Conservation (phyloP, 1,140 invertebrate species). For the Drosophila guanche region DNA sequence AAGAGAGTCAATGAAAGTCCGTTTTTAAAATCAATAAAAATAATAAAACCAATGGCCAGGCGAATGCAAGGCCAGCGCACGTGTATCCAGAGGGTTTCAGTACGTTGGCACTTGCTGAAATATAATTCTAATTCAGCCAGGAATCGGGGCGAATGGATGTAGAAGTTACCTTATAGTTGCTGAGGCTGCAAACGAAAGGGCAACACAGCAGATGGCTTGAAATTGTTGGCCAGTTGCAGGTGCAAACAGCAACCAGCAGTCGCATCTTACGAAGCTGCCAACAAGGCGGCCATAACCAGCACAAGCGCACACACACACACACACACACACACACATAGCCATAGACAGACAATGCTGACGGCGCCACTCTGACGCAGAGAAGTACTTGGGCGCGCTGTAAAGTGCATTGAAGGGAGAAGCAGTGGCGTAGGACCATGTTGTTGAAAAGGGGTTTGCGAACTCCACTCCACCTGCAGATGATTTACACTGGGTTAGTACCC, state of each 20-base stretch:
- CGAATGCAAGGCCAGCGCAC: too few species aligned
- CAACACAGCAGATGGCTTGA: slow-evolving; percentile 26
- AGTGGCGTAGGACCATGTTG: slow-evolving; percentile 35
- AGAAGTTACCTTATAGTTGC: slow-evolving; percentile 32
- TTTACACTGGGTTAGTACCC: not conserved
- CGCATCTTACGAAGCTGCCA: not conserved
- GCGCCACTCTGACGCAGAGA: slow-evolving; percentile 25
- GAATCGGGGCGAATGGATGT: not conserved
- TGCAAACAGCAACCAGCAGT: not conserved
- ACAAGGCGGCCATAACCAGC: slow-evolving; percentile 16
- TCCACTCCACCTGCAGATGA: too few species aligned
- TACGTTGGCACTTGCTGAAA: not conserved
- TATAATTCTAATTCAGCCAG: not conserved
- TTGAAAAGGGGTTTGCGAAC: not conserved
- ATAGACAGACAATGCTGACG: slow-evolving; percentile 14
- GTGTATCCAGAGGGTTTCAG: not conserved
- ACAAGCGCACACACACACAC: slow-evolving; percentile 30
- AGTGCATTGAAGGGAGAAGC: slow-evolving; percentile 45
- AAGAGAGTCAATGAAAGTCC: too few species aligned
- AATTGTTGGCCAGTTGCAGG: slow-evolving; percentile 37
- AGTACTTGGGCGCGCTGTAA: slow-evolving; percentile 14
- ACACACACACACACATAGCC: slow-evolving; percentile 10
- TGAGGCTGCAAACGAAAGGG: slow-evolving; percentile 56
- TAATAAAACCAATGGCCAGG: too few species aligned
- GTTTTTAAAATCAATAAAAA: too few species aligned